These are phyloP conservation scores for Drosophila gunungcola DNA, from an alignment of 1,140 invertebrate species.

Conservation along the genomic window DNA sequence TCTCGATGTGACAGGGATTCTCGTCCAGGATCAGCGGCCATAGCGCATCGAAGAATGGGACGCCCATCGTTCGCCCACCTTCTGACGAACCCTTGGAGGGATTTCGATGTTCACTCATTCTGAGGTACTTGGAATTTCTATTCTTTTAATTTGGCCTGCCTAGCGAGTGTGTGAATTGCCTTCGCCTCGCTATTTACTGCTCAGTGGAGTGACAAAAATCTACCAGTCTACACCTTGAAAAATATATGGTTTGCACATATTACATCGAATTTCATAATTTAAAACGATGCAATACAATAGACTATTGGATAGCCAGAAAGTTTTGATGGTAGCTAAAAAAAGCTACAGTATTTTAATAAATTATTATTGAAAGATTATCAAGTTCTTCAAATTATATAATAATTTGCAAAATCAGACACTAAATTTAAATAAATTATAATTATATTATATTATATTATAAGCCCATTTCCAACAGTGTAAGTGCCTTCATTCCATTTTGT, in stretches of 20 bases:
- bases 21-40: slow-evolving; percentile 72
- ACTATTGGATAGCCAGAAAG: too few species aligned
- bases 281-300: too few species aligned
- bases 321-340: too few species aligned
- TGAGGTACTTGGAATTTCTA: slow-evolving; percentile 59
- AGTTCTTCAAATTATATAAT: too few species aligned
- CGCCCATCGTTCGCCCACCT: slow-evolving; percentile 17
- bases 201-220: slow-evolving; percentile 10
- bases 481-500: slow-evolving; percentile 65
- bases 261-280: too few species aligned
- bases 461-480: slow-evolving; percentile 24
- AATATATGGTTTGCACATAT: too few species aligned
- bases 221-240: not conserved
- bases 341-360: too few species aligned
- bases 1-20: slow-evolving; percentile 59
- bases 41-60: slow-evolving; percentile 63
- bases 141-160: slow-evolving; percentile 47
- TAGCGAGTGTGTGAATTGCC: slow-evolving; percentile 21
- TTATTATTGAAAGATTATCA: too few species aligned
- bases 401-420: too few species aligned
- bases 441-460: too few species aligned
- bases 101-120: slow-evolving; percentile 21
- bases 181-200: slow-evolving; percentile 9
- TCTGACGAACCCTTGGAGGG: slow-evolving; percentile 3
- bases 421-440: too few species aligned